Base-by-base conservation (phyloP, 2,888 invertebrate genomes). In the Amiota communis region DNA sequence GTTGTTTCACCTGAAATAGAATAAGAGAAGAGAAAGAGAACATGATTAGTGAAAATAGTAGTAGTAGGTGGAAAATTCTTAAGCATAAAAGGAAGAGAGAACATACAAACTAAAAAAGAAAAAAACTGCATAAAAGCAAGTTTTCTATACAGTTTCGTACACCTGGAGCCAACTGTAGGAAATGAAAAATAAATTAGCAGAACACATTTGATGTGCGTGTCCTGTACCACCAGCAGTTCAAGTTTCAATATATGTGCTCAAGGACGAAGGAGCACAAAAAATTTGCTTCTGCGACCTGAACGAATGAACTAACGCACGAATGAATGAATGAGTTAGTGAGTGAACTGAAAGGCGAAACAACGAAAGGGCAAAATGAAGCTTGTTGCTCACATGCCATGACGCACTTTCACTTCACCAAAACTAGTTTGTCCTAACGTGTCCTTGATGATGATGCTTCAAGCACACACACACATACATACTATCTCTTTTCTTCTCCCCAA, bases 1-100 rank as follows among this genome's bases (percentile, higher is more conserved):
- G 93, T 91, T 97, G 96, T 80, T 95, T 95, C 82, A 96, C 94
- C 92, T 92, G 90, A 15, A 87, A 84, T 61, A 74, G 75, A 72
- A 73, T 73, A 20, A 70, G 46, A 68, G 56, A 73, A 59, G 49
- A 69, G 15, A 36, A 53, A 15, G 53, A 15, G 15, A 53, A 15
- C 53, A n/a, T n/a, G 13, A 53, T 53, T 53, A 53, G 13, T 53
- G 13, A 53, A 36, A n/a, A n/a, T n/a, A n/a, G n/a, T n/a, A n/a
- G n/a, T n/a, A n/a, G n/a, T n/a, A n/a, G 17, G 64, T 13, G 36
- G 36, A 46, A n/a, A 46, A 46, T n/a, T 13, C 9, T n/a, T 46
- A 46, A 1, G 9, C 23, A n/a, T n/a, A 9, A 8, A 64, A 12
- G 47, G n/a, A 23, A 20, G 15, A 48, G 15, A 47, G 9, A 48